Percentiles rank a stretch among this genome's conserved stretches.
Conservation (phyloP, 2,797 vertebrate genomes). For the Oreochromis mossambicus region DNA sequence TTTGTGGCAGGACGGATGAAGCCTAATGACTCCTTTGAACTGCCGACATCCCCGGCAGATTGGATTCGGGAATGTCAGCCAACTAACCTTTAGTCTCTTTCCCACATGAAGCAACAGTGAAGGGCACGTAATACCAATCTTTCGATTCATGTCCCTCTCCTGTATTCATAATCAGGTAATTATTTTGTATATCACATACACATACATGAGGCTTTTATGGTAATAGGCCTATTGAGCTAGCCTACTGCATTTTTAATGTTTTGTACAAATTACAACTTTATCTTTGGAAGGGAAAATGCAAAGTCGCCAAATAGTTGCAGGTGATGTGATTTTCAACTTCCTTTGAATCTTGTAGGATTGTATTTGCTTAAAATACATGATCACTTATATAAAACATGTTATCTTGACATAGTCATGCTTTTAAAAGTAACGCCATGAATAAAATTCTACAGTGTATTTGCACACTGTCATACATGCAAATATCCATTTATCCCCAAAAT, state of each 20-base stretch:
- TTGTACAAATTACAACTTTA: neutral
- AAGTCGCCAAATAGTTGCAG: neutral
- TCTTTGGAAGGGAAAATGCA: neutral
- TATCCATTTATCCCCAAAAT: neutral
- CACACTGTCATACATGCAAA: neutral
- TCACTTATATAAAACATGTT: neutral
- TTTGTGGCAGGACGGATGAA: conserved; percentile 64
- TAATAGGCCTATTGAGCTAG: neutral
- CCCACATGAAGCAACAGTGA: conserved; percentile 60
- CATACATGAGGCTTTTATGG: neutral
- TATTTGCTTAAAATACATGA: neutral
- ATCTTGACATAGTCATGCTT: neutral
- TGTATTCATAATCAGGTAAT: neutral
- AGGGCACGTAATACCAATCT: conserved; percentile 35
- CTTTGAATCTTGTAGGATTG: neutral
- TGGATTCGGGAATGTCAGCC: conserved; percentile 67
- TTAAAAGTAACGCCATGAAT: neutral
- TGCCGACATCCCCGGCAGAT: conserved; percentile 52
- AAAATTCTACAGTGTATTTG: neutral
- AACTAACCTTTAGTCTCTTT: conserved; percentile 73
- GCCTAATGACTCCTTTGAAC: conserved; percentile 79
- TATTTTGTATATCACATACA: neutral
- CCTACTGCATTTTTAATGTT: neutral
- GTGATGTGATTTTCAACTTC: neutral
- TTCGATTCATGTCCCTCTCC: conserved; percentile 20